phyloP scores from a whole-genome alignment of 2,888 invertebrate species.

The Agrochola litura region DNA sequence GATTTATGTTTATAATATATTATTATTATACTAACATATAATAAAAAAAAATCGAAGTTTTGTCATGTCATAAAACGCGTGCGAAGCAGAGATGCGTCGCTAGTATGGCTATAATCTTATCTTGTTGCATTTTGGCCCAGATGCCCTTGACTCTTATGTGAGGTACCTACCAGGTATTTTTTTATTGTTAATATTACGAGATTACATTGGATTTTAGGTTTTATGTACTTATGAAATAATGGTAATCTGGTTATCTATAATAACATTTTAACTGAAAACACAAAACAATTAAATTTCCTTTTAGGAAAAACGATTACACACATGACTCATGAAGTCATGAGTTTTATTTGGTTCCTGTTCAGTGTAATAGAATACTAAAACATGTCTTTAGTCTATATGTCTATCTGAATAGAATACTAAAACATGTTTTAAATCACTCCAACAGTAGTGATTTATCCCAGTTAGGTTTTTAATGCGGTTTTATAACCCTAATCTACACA shows the following conservation, averaged over 20 bases:
- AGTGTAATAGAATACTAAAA: background rate
- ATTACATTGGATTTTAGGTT: slow-evolving; percentile 1
- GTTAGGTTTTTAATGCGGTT: no score
- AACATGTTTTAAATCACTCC: background rate
- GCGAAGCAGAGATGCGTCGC: background rate
- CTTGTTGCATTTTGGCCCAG: slow-evolving; percentile 32
- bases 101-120: slow-evolving; percentile 47
- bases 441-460: background rate
- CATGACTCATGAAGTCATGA: background rate
- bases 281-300: background rate
- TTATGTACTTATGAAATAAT: background rate
- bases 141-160: slow-evolving; percentile 42
- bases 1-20: background rate
- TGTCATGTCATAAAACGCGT: no score
- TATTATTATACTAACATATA: background rate
- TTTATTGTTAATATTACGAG: background rate
- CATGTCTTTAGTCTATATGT: no score
- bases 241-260: background rate
- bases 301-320: background rate
- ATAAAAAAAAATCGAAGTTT: background rate
- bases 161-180: slow-evolving; percentile 14
- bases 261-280: background rate
- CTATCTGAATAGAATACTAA: background rate
- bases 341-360: background rate
- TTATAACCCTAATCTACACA: no score